Percentiles rank a stretch among this genome's conserved stretches.
Evolutionary conservation across 35 echinoderm and acorn worm species (phyloP).

Genomic region (Amphiura filiformis): DNA sequence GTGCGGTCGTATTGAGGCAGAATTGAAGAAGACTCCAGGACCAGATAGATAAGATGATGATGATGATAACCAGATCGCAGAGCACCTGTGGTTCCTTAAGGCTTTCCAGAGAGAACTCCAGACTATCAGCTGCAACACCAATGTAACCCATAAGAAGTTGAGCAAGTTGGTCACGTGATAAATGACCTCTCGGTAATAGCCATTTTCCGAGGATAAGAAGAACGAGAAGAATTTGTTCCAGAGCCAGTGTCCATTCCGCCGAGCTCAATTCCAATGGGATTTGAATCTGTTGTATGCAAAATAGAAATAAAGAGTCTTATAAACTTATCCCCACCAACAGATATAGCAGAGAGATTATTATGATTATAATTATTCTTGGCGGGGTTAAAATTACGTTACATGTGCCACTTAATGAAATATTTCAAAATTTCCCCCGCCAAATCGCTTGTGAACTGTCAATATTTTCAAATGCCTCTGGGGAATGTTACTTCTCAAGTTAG

Average conservation of each 20-base stretch:
- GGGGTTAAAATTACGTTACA: no score
- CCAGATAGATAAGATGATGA: slow-evolving; percentile 75
- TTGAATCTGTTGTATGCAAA: no score
- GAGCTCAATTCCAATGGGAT: no score
- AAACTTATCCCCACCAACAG: no score
- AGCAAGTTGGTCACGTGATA: slow-evolving; percentile 85
- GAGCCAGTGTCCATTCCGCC: slow-evolving; percentile 71
- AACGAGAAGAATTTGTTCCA: slow-evolving; percentile 67
- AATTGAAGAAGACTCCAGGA: slow-evolving; percentile 92
- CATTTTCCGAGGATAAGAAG: slow-evolving; percentile 84
- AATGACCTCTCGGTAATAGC: slow-evolving; percentile 77
- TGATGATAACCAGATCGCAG: slow-evolving; percentile 72
- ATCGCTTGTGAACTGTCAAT: no score
- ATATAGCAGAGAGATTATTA: no score
- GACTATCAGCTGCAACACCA: slow-evolving; percentile 91
- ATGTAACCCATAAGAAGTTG: slow-evolving; percentile 96
- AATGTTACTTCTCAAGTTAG: no score
- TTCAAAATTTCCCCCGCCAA: no score
- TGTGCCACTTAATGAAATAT: no score
- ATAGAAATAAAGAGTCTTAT: no score
- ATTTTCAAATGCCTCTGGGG: no score
- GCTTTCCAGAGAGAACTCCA: slow-evolving; percentile 85
- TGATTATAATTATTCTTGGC: no score
- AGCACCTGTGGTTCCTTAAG: slow-evolving; percentile 70
- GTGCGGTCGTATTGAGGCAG: slow-evolving; percentile 66